Evolutionary conservation across 2,113 vertebrate species (phyloP), one percentile per base, ranked within the genome.

Genomic region (Pomatorhinus ruficollis): DNA sequence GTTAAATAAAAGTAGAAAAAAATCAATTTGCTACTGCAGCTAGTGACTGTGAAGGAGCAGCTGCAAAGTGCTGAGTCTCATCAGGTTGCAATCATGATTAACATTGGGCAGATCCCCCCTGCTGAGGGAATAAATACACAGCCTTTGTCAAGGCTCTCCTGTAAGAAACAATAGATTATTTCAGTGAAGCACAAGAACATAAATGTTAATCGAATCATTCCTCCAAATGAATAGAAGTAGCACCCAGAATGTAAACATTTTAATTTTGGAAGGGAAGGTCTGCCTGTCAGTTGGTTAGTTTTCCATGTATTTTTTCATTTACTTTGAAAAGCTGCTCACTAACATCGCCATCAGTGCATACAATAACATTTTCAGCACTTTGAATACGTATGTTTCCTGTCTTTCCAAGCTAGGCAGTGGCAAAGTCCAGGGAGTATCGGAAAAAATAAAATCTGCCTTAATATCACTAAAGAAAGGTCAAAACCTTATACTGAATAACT

Each of bases 11-110:
- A 93, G 27, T 44, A 47, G 7, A 2, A 13, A 64, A 74, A 63
- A 72, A n/a, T 57, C 39, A 56, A 19, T 86, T 85, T 83, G 19
- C 65, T 45, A 22, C 65, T 93, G 76, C 40, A 90, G 69, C 63
- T 80, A 75, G 60, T 75, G 90, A 94, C 93, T 96, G 94, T 95
- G 96, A 92, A 95, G 96, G 94, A 96, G 96, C 95, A 96, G 95
- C 93, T 97, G 92, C 94, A 93, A 70, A 90, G 56, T 89, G 85
- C 93, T 83, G 92, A 90, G 60, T 88, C 92, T 96, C 91, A 72
- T 90, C 37, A 30, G 53, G 63, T 42, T 89, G 85, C 85, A 78
- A 5, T 65, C 76, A 13, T 78, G 87, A 65, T 64, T 79, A 89
- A 54, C 76, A 11, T 2, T 44, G 28, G 65, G 72, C 91, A 87